phyloP scores from a whole-genome alignment of 2,888 invertebrate genomes.

The Lathronympha strigana region DNA sequence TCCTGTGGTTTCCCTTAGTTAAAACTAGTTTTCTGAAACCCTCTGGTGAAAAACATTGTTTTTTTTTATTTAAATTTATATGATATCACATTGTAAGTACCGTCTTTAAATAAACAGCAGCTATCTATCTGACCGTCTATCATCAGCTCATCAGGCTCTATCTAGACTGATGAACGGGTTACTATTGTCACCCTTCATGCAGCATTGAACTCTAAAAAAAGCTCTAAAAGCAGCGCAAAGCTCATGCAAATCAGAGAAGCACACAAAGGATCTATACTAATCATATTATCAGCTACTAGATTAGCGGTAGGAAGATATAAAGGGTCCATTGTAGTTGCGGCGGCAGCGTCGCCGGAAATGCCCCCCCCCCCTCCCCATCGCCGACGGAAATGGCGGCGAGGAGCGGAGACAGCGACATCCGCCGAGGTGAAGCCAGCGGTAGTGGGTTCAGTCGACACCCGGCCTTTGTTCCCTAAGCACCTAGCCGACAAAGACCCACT shows the following conservation, averaged over 20 bases:
- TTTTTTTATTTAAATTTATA: no score
- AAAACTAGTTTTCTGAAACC: no score
- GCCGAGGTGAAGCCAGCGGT: constrained; percentile 68
- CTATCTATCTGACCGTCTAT: no score
- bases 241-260: constrained; percentile 49
- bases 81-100: no score
- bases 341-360: constrained; percentile 50
- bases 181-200: no score
- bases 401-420: constrained; percentile 78
- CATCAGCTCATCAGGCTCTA: no score
- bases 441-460: constrained; percentile 51
- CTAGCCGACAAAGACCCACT: constrained; percentile 54
- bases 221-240: constrained; percentile 27
- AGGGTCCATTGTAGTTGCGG: constrained; percentile 72
- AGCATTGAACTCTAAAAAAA: not conserved
- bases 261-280: constrained; percentile 59
- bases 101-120: no score
- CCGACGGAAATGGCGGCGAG: constrained; percentile 75
- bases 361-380: constrained; percentile 49
- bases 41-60: no score
- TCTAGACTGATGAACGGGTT: no score
- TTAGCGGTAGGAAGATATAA: constrained; percentile 77
- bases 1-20: no score
- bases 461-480: constrained; percentile 59
- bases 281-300: constrained; percentile 72